These are phyloP conservation scores for Echiichthys vipera DNA, from an alignment of 2,797 vertebrate species.

Conservation along the genomic window DNA sequence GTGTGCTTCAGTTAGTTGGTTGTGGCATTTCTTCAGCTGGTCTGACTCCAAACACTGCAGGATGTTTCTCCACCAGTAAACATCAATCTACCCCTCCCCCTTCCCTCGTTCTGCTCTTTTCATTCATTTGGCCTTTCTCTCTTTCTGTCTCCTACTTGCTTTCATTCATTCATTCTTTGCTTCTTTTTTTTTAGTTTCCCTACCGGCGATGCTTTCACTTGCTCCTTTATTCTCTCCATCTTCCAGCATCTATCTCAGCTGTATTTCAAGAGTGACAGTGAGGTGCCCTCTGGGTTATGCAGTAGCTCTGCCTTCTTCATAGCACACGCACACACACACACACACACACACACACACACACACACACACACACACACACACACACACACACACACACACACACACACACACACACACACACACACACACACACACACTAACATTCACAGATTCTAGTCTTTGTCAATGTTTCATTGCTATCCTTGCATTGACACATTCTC, in stretches of 20 bases:
- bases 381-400: constrained; percentile 24
- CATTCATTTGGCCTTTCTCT: constrained; percentile 30
- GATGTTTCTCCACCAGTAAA: constrained; percentile 72
- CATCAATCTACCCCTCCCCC: constrained; percentile 41
- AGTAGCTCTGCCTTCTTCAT: constrained; percentile 19
- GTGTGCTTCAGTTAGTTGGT: constrained; percentile 64
- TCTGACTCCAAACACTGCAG: constrained; percentile 55
- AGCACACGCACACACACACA: constrained; percentile 2
- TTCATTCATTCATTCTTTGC: constrained; percentile 44
- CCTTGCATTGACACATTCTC: constrained; percentile 9
- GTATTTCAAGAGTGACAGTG: constrained; percentile 52
- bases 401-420: constrained; percentile 4
- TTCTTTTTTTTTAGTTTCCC: constrained; percentile 24
- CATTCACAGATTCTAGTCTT: constrained; percentile 5
- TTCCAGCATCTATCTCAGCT: constrained; percentile 50
- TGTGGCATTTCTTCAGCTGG: constrained; percentile 50
- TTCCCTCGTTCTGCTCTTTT: neutral
- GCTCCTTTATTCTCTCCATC: constrained; percentile 45
- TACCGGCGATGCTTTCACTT: constrained; percentile 45
- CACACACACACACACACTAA: constrained; percentile 15
- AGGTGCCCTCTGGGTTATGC: constrained; percentile 45
- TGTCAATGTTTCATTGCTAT: neutral
- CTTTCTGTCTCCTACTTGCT: constrained; percentile 11
- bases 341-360: constrained; percentile 19
- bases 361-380: constrained; percentile 7